Base-by-base conservation (phyloP, 2,888 invertebrate species). In the Diaphora mendica region DNA sequence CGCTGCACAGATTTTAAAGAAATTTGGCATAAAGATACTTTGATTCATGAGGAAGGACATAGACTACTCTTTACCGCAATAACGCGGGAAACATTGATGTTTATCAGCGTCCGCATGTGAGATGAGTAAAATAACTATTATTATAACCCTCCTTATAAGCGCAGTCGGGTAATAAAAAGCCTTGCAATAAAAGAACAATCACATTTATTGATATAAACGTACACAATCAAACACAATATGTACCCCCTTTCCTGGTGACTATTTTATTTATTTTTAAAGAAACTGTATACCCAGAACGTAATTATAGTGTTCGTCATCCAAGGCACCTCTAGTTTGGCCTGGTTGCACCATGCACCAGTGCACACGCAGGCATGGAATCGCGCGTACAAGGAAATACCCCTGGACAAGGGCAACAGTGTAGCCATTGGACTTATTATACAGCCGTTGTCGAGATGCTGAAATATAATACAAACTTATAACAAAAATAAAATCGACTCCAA, bases 281-380 rank as follows among this genome's bases (percentile, higher is more conserved):
- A 23, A 15, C 35, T 33, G 2, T 48, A 48, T 5, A 72, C 26
- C 42, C 67, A 62, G 67, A 67, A 39, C 1, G 42, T 15, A 62
- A 68, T 1, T 67, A 67, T 17, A 20, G 67, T 44, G 20, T n/a
- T 35, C 17, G 11, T 9, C 42, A 72, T 68, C 72, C 67, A 68
- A 82, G 26, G 33, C 35, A 17, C 17, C 66, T 68, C 1, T 20
- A 4, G 51, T 64, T 59, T 11, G 30, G 77, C 75, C 7, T 48
- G 17, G 75, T 94, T 94, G 79, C 94, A 94, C 89, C 92, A 92
- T 70, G 80, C 89, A 0, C 90, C 88, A 0, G 85, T 87, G 71
- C 94, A 95, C 11, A 95, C 94, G 85, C 94, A 95, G 2, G 91
- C 93, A 78, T 93, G 92, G 85, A 94, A 92, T 1, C 94, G 88